Percentiles rank a stretch among this genome's conserved stretches.
phyloP scores from a whole-genome alignment of 2,797 vertebrate species.

The Sebastes ruberrimus region DNA sequence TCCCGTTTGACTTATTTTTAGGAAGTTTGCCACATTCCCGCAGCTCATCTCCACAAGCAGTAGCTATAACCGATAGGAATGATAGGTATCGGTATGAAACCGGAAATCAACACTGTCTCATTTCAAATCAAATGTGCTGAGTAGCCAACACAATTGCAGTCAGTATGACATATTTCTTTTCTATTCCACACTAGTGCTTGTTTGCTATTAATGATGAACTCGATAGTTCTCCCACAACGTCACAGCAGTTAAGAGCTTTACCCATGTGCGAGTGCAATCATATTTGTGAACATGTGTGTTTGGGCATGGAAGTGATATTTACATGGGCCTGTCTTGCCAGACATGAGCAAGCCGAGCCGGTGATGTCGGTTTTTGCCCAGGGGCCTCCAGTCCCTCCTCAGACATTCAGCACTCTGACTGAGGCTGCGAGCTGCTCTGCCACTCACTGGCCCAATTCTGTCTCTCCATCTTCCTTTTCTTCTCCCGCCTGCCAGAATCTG shows the following conservation, averaged over 20 bases:
- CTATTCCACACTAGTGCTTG: background rate
- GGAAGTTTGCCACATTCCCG: background rate
- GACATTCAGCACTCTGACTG: constrained; percentile 46
- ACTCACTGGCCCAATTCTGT: constrained; percentile 72
- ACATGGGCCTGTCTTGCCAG: constrained; percentile 43
- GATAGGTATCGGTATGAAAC: background rate
- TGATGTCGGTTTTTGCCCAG: constrained; percentile 50
- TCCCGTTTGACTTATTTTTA: background rate
- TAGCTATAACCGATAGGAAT: background rate
- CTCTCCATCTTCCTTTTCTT: constrained; percentile 64
- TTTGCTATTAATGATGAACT: constrained; percentile 17
- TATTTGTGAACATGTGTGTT: background rate
- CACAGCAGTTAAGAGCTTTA: constrained; percentile 20
- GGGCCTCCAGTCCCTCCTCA: constrained; percentile 50
- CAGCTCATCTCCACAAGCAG: background rate
- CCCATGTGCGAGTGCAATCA: background rate
- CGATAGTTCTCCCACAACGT: background rate
- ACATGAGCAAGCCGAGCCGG: constrained; percentile 31
- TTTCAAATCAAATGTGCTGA: background rate
- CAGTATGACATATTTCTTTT: background rate
- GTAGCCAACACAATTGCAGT: background rate
- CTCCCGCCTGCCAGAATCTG: constrained; percentile 48
- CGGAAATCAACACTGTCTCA: background rate
- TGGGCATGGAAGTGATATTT: constrained; percentile 48
- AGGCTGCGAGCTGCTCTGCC: constrained; percentile 55